Evolutionary conservation across 2,888 invertebrate genomes (phyloP), one percentile per base, ranked within the genome.

Genomic region (Drosophila quinaria): DNA sequence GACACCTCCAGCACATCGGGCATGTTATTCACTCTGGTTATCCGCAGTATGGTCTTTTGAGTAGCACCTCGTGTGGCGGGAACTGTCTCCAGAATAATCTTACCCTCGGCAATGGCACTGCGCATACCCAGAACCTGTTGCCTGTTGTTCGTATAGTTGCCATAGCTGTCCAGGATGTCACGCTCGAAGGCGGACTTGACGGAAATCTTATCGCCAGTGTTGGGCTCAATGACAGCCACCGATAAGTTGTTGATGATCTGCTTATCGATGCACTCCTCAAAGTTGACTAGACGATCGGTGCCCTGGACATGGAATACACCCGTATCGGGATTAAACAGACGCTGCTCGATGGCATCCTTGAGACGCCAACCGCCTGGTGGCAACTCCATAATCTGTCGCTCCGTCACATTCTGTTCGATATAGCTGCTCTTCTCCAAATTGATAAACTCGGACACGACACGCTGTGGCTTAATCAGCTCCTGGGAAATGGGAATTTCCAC

Each of bases 301-400:
- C 96, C 96, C 2, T 97, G 97, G 74, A 98, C 96, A 15, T 95
- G 95, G 84, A 98, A 97, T 37, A 97, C 93, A 3, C 99, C 98
- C 1, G 95, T 95, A 0, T 94, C 93, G 1, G 98, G 96, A 92
- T 98, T 96, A 82, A 98, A 97, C 3, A 97, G 92, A 60, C 95
- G 95, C 90, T 96, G 95, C 42, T 96, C 94, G 74, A 98, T 97
- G 3, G 98, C 98, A 85, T 97, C 96, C 59, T 94, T 94, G 2
- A 98, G 94, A 63, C 95, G 94, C 96, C 97, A 97, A 4, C 98
- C 97, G 66, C 96, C 96, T 13, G 94, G 94, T 0, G 98, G 98
- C 33, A 98, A 92, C 87, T 97, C 97, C 81, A 96, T 94, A 0
- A 95, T 94, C 89, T 95, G 95, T 88, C 95, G 95, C 87, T 96